Conservation (phyloP, 2,797 vertebrate genomes). For the Jordanella pulchra region DNA sequence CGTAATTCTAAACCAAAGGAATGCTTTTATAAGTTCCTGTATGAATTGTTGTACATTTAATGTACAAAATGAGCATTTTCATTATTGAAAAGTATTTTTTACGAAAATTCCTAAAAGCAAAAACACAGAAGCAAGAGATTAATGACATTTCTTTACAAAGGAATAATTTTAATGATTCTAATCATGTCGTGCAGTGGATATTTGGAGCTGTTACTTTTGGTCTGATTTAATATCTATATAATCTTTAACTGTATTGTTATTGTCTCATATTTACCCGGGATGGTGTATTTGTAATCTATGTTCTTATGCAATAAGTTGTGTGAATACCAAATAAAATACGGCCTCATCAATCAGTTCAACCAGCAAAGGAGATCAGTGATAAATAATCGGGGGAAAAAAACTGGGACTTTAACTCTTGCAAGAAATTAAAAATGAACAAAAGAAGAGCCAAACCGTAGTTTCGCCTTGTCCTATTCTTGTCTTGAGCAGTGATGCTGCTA, state of each 20-base stretch:
- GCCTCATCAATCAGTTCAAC: too few species aligned
- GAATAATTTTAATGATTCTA: slow-evolving; percentile 6
- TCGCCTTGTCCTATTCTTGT: too few species aligned
- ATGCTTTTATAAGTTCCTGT: slow-evolving; percentile 4
- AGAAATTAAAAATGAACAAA: too few species aligned
- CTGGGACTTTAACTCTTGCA: too few species aligned
- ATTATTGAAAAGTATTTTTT: slow-evolving; percentile 26
- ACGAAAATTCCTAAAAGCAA: slow-evolving; percentile 4
- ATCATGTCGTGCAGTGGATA: slow-evolving; percentile 2
- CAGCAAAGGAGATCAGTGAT: too few species aligned
- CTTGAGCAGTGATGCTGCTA: too few species aligned
- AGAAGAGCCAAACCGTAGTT: too few species aligned
- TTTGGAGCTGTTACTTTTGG: slow-evolving; percentile 12
- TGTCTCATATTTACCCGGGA: not conserved
- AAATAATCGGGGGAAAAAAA: too few species aligned
- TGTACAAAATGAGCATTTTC: not conserved
- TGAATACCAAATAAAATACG: too few species aligned
- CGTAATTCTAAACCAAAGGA: slow-evolving; percentile 1
- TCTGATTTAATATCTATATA: slow-evolving; percentile 34
- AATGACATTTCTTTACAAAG: slow-evolving; percentile 1
- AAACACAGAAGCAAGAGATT: not conserved
- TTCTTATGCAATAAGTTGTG: not conserved
- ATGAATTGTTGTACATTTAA: not conserved
- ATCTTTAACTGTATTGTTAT: slow-evolving; percentile 11
- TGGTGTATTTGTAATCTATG: not conserved